Evolutionary conservation across 2,888 invertebrate genomes (phyloP).

Genomic region (Dorcus parallelipipedus): DNA sequence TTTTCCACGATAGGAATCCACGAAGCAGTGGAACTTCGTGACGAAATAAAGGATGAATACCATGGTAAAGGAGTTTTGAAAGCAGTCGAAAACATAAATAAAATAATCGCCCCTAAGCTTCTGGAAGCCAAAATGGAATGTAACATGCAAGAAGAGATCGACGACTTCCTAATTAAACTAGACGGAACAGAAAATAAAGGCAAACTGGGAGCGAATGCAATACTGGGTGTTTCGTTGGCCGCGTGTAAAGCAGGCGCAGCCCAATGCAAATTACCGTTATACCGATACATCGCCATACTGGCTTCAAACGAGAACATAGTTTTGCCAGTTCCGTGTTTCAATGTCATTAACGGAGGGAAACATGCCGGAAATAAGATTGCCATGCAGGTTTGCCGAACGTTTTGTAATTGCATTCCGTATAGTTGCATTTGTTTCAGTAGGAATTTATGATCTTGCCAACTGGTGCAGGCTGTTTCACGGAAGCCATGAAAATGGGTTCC

Average conservation of each 20-base stretch:
- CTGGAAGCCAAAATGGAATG: constrained; percentile 79
- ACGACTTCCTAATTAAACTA: constrained; percentile 78
- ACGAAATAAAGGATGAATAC: constrained; percentile 83
- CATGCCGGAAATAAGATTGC: constrained; percentile 98
- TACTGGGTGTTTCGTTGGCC: constrained; percentile 94
- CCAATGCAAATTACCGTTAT: constrained; percentile 81
- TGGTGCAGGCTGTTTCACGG: constrained; percentile 86
- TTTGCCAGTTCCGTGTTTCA: constrained; percentile 96
- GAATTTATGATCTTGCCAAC: constrained; percentile 46
- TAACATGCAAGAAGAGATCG: constrained; percentile 84
- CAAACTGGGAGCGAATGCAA: constrained; percentile 95
- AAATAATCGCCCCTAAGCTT: constrained; percentile 71
- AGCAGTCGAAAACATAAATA: constrained; percentile 91
- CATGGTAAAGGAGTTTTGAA: constrained; percentile 95
- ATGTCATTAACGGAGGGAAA: constrained; percentile 98
- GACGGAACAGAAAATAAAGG: constrained; percentile 99
- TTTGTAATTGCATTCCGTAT: background rate
- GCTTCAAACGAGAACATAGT: constrained; percentile 88
- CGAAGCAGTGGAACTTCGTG: constrained; percentile 95
- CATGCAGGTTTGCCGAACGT: constrained; percentile 61
- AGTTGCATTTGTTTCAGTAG: constrained; percentile 4
- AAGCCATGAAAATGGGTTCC: constrained; percentile 96
- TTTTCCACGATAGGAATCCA: constrained; percentile 62
- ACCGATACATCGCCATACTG: constrained; percentile 89
- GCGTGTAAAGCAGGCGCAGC: constrained; percentile 97